Conservation (phyloP, 1,140 invertebrate species). For the Psilanteris sp. region DNA sequence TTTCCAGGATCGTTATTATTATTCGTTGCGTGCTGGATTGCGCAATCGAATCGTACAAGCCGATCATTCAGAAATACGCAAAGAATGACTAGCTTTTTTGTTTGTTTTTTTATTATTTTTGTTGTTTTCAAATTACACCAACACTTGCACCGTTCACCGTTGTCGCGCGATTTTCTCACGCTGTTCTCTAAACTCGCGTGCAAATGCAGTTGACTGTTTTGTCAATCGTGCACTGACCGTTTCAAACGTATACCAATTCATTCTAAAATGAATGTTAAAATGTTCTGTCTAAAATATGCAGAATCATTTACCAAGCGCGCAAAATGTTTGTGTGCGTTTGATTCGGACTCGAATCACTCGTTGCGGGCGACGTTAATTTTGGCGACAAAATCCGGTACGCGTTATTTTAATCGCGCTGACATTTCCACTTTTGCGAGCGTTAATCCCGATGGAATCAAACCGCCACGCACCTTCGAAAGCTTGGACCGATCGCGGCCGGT, state of each 20-base stretch:
- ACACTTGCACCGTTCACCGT: no score
- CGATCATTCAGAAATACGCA: slow-evolving; percentile 29
- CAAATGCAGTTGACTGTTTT: no score
- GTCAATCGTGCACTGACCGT: no score
- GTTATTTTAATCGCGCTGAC: slow-evolving; percentile 6
- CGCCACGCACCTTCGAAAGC: slow-evolving; percentile 30
- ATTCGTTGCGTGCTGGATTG: slow-evolving; percentile 32
- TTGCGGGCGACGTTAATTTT: no score
- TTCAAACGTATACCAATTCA: neutral
- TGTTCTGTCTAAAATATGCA: neutral
- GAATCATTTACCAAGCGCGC: neutral
- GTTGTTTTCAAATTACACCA: slow-evolving; percentile 2
- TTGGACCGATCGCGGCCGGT: slow-evolving; percentile 34
- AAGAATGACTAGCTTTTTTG: no score
- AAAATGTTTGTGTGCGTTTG: neutral
- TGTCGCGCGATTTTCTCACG: no score
- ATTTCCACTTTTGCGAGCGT: slow-evolving; percentile 17
- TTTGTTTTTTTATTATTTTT: no score
- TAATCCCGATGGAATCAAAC: no score
- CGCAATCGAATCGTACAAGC: slow-evolving; percentile 27
- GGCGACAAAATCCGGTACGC: neutral
- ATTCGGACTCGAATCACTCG: neutral
- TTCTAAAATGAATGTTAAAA: neutral
- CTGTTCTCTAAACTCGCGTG: no score
- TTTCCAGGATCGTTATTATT: slow-evolving; percentile 22